Evolutionary conservation across 2,888 invertebrate species (phyloP), one percentile per base, ranked within the genome.

Genomic region (Teleogryllus oceanicus): DNA sequence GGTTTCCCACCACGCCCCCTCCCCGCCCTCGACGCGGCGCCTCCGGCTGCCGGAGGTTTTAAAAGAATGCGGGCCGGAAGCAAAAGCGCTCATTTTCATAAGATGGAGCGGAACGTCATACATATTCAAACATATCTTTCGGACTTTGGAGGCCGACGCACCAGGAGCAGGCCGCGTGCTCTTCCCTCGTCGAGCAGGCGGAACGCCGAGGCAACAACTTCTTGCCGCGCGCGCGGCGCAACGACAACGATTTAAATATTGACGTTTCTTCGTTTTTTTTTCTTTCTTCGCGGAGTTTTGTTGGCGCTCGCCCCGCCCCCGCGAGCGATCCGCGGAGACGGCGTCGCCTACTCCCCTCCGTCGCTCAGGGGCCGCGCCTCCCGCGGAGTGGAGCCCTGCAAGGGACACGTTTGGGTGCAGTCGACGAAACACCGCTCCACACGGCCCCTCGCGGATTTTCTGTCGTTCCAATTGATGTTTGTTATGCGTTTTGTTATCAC

Each of bases 21-120:
- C 50, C 77, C 62, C 37, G 37, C 37, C 50, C 77, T 5, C 62
- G 62, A 13, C n/a, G 16, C 16, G 62, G 62, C 62, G 16, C n/a
- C 62, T 62, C 62, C 62, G 62, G 62, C 13, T 62, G 78, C 77
- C 77, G 77, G 77, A 78, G 78, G 76, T 78, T 78, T 80, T 77
- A 80, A 62, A 78, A 82, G 81, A 81, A 81, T 82, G 76, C 79
- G 62, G 78, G 78, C 80, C 82, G 82, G 82, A 82, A 82, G 82
- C 74, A 76, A 82, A 80, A 81, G 81, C 82, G 78, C 81, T 81
- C 82, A 82, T 82, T 81, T 82, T 82, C 82, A 82, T 82, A 82
- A 82, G 82, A 82, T 78, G 79, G 81, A 81, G 77, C 80, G 79
- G 81, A 81, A 78, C 80, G 79, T 82, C 82, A 82, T 82, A 82